Conservation (phyloP, 2,113 vertebrate genomes). For the Daubentonia madagascariensis region DNA sequence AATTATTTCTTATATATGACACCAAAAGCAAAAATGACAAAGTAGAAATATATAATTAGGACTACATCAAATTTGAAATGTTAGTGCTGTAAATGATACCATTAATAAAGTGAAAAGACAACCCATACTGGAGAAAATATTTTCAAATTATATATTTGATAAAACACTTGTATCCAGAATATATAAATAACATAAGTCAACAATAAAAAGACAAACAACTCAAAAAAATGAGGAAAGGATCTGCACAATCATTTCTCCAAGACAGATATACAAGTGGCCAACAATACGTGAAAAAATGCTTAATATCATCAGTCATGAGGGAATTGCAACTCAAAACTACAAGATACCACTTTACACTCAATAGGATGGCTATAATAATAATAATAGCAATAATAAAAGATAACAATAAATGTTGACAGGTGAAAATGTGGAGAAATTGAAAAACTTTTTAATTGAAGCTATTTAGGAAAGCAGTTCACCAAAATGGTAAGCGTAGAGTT, state of each 20-base stretch:
- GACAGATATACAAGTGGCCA: not conserved
- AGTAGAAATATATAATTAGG: not conserved
- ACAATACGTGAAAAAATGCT: not conserved
- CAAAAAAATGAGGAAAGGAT: not conserved
- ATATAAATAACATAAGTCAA: not conserved
- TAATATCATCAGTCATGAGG: not conserved
- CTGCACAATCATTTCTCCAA: not conserved
- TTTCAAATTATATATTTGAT: not conserved
- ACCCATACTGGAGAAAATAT: not conserved
- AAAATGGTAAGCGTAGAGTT: not conserved
- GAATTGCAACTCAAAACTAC: not conserved
- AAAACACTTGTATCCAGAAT: not conserved
- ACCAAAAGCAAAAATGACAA: not conserved
- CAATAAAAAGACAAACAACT: not conserved
- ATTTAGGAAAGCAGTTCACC: not conserved
- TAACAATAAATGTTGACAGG: not conserved
- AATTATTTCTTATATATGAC: not conserved
- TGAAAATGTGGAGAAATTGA: not conserved
- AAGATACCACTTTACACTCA: not conserved
- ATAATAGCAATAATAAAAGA: not conserved
- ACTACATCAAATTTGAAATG: not conserved
- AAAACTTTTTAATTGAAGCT: not conserved
- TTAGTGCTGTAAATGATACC: not conserved
- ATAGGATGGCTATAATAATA: not conserved
- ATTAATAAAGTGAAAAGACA: not conserved